These are phyloP conservation scores for Trinorchestia longiramus DNA, from an alignment of 1,140 invertebrate species.

Conservation along the genomic window DNA sequence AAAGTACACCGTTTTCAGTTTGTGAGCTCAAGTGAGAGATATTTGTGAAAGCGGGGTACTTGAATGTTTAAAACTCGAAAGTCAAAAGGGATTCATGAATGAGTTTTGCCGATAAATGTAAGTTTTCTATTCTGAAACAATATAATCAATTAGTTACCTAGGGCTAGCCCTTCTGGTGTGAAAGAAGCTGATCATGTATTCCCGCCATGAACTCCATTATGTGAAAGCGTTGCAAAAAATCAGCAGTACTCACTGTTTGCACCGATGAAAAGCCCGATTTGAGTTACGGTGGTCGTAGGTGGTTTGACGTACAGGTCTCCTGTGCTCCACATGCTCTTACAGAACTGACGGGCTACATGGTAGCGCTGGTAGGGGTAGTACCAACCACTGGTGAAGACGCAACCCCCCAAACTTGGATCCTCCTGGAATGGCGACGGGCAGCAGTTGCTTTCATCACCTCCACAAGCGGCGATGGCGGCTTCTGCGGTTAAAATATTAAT, in stretches of 20 bases:
- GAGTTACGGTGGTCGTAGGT: background rate
- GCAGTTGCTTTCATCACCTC: background rate
- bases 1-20: too few species aligned
- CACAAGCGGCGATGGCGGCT: slow-evolving; percentile 12
- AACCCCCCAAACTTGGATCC: background rate
- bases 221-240: background rate
- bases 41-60: too few species aligned
- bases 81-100: too few species aligned
- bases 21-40: too few species aligned
- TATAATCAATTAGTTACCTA: too few species aligned
- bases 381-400: background rate
- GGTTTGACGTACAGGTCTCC: background rate
- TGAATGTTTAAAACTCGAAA: too few species aligned
- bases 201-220: background rate
- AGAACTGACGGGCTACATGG: background rate
- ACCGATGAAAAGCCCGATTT: background rate
- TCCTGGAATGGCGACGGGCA: background rate
- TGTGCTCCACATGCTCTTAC: slow-evolving; percentile 7
- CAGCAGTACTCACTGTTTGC: background rate
- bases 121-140: too few species aligned
- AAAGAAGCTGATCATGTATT: background rate
- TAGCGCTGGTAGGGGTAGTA: background rate
- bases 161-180: too few species aligned
- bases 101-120: too few species aligned
- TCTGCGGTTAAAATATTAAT: background rate